Conservation (phyloP, 2,888 invertebrate genomes). For the Trichopoda pennipes region DNA sequence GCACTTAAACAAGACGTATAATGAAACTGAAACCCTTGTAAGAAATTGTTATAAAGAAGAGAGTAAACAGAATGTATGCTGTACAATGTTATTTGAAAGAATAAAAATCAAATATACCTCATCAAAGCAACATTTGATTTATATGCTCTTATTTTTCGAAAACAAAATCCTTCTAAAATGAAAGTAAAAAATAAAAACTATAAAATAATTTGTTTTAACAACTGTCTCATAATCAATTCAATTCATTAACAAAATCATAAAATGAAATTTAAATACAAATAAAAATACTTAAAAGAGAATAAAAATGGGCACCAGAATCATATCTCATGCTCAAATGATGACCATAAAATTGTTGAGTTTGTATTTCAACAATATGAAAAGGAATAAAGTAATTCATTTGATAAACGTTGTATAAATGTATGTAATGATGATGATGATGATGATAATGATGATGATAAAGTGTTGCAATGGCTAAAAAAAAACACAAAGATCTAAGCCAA, state of each 20-base stretch:
- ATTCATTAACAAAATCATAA: constrained; percentile 60
- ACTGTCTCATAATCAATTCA: constrained; percentile 47
- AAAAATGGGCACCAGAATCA: not conserved
- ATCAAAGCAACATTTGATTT: constrained; percentile 63
- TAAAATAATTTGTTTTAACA: constrained; percentile 61
- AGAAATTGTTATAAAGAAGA: too few relatives aligned
- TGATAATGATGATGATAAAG: too few relatives aligned
- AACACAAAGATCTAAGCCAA: constrained; percentile 35
- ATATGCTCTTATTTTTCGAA: constrained; percentile 21
- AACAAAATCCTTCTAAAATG: constrained; percentile 44
- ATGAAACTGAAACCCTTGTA: too few relatives aligned
- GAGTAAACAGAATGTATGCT: too few relatives aligned
- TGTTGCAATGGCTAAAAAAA: constrained; percentile 3
- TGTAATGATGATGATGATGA: not conserved
- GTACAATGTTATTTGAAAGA: not conserved
- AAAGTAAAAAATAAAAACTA: constrained; percentile 37
- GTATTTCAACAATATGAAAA: constrained; percentile 39
- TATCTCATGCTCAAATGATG: constrained; percentile 24
- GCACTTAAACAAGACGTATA: too few relatives aligned
- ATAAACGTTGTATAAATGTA: constrained; percentile 57
- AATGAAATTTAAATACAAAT: constrained; percentile 42
- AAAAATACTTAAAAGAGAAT: not conserved
- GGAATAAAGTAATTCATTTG: constrained; percentile 57
- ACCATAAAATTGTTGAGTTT: constrained; percentile 34
- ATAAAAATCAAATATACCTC: constrained; percentile 53